Conservation (phyloP, 1,140 invertebrate genomes). For the Lucilia cuprina region DNA sequence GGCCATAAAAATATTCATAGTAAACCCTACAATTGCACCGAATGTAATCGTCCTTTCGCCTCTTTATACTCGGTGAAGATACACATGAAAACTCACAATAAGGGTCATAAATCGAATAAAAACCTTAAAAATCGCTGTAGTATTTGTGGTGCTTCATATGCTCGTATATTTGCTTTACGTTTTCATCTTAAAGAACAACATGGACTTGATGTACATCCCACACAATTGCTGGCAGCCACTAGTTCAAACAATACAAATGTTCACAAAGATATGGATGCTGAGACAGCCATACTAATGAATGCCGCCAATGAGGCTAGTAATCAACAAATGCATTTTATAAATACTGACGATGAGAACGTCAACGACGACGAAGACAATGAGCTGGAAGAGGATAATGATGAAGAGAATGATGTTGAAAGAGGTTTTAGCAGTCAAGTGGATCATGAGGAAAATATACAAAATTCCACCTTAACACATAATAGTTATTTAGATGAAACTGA, state of each 20-base stretch:
- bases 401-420: slow-evolving; percentile 38
- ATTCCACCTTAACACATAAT: slow-evolving; percentile 37
- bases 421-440: slow-evolving; percentile 44
- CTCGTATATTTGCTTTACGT: slow-evolving; percentile 73
- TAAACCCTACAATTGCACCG: slow-evolving; percentile 76
- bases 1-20: slow-evolving; percentile 80
- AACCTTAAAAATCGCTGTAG: slow-evolving; percentile 74
- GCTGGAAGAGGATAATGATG: slow-evolving; percentile 20
- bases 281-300: slow-evolving; percentile 51
- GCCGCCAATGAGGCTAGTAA: slow-evolving; percentile 45
- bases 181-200: slow-evolving; percentile 74
- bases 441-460: slow-evolving; percentile 1
- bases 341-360: slow-evolving; percentile 33
- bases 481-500: slow-evolving; percentile 26
- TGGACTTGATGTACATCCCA: slow-evolving; percentile 47
- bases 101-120: slow-evolving; percentile 64
- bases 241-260: not conserved
- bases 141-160: slow-evolving; percentile 77
- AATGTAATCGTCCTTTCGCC: slow-evolving; percentile 77
- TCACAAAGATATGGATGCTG: slow-evolving; percentile 39
- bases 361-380: slow-evolving; percentile 41
- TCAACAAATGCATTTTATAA: slow-evolving; percentile 43
- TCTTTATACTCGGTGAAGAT: slow-evolving; percentile 75
- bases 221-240: not conserved
- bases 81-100: slow-evolving; percentile 75